Conservation (phyloP, 1,140 invertebrate genomes). For the Halictus rubicundus region DNA sequence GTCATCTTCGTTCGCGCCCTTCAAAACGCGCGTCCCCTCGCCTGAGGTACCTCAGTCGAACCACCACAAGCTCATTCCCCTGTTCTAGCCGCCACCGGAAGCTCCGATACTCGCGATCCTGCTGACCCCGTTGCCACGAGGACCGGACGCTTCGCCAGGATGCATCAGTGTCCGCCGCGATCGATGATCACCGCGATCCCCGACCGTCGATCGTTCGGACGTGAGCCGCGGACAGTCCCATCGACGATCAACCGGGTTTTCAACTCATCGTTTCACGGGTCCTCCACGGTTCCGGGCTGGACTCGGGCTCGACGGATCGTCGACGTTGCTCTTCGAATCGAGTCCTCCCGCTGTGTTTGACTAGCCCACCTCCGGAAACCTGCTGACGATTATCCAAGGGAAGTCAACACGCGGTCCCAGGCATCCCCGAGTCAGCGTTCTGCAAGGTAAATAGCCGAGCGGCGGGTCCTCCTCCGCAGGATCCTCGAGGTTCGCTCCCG, state of each 20-base stretch:
- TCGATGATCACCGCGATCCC: not conserved
- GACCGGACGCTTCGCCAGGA: constrained; percentile 16
- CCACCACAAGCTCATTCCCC: constrained; percentile 20
- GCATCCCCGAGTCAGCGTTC: constrained; percentile 64
- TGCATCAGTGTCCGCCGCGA: constrained; percentile 39
- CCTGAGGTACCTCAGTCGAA: constrained; percentile 35
- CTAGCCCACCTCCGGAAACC: not conserved
- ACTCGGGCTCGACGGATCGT: not conserved
- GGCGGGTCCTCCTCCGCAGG: not conserved
- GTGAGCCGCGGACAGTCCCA: not conserved
- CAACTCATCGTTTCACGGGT: not conserved
- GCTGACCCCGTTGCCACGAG: constrained; percentile 32
- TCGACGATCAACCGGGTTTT: not conserved
- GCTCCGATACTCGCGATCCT: constrained; percentile 13
- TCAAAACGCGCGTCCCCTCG: constrained; percentile 49
- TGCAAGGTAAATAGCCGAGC: constrained; percentile 60
- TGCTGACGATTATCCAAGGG: not conserved
- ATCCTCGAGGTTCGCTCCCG: not conserved
- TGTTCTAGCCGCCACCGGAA: constrained; percentile 37
- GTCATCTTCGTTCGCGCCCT: constrained; percentile 68
- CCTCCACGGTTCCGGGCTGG: not conserved
- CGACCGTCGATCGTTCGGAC: not conserved
- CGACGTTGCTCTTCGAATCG: not conserved
- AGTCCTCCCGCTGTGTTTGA: constrained; percentile 9
- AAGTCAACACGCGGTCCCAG: constrained; percentile 34